Percentiles rank a stretch among this genome's conserved stretches.
These are phyloP conservation scores for Drosophila saltans DNA, from an alignment of 1,140 invertebrate species.

Conservation along the genomic window DNA sequence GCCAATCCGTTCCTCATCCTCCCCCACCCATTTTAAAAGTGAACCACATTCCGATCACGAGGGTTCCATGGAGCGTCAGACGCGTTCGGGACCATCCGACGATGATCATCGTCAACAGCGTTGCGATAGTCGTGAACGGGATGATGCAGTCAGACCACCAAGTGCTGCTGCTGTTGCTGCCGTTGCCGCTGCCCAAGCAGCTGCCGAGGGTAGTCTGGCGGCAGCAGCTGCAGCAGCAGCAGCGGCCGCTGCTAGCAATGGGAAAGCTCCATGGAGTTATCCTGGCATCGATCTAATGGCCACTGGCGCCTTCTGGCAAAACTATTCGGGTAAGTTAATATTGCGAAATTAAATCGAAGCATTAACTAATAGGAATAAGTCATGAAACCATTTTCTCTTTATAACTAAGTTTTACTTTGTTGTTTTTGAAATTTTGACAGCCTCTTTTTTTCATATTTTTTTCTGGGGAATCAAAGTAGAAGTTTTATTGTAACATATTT, in stretches of 20 bases:
- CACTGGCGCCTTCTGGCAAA: constrained; percentile 93
- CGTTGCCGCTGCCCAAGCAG: constrained; percentile 62
- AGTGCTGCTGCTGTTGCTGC: constrained; percentile 30
- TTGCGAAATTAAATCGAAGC: too few species aligned
- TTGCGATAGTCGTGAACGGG: constrained; percentile 67
- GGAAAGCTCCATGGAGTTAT: constrained; percentile 87
- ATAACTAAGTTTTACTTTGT: neutral
- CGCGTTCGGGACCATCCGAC: constrained; percentile 51
- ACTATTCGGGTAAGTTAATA: constrained; percentile 90
- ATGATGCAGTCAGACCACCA: constrained; percentile 52
- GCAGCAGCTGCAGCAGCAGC: constrained; percentile 75
- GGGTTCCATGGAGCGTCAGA: constrained; percentile 82
- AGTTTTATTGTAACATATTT: too few species aligned
- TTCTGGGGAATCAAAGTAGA: too few species aligned
- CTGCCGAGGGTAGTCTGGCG: constrained; percentile 83
- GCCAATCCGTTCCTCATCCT: constrained; percentile 54
- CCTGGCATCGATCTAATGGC: constrained; percentile 90
- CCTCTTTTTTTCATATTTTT: too few species aligned
- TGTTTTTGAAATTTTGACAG: too few species aligned
- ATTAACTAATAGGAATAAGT: too few species aligned
- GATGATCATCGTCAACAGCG: constrained; percentile 38
- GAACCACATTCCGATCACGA: constrained; percentile 83
- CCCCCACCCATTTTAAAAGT: constrained; percentile 76
- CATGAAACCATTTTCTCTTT: neutral
- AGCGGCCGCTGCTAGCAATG: constrained; percentile 72